Evolutionary conservation across 2,113 vertebrate genomes (phyloP), one percentile per base, ranked within the genome.

Genomic region (Vicugna pacos): DNA sequence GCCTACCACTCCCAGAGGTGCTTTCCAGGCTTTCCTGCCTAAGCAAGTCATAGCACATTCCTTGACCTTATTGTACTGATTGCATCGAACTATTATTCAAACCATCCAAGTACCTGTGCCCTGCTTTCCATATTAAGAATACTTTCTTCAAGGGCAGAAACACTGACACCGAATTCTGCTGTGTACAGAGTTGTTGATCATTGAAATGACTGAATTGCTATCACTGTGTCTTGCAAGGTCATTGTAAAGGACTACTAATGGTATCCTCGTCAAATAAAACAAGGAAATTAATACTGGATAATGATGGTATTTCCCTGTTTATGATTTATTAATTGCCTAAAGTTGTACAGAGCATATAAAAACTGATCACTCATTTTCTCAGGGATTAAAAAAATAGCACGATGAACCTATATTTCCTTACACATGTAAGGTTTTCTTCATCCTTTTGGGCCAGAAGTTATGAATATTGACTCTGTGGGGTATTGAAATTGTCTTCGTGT

Each of bases 361-460:
- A 96, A 52, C 67, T 82, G 42, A 81, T 83, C 38, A 75, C 22
- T 19, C 32, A 10, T 76, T 95, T 80, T 76, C 83, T 93, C 86
- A 86, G 42, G 14, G 30, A 58, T 79, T 85, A 32, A 60, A 93
- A 70, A 84, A 62, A 75, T 50, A 67, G 65, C 30, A 42, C 24
- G 56, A 79, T 77, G 15, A 69, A 50, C 38, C 35, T 60, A 26
- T 50, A 65, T 48, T 76, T 54, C 64, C 24, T 96, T 93, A 88
- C 4, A 54, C 46, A 67, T 58, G 50, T 84, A 48, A 62, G 30
- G 3, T 64, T 93, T 65, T 88, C 60, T 52, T 76, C 28, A 75
- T 76, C 42, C 48, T 35, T 72, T 94, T 80, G 65, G 52, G 54
- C 35, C 77, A 65, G 17, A 67, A 86, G 15, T 77, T 89, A 46